phyloP scores from a whole-genome alignment of 2,113 vertebrate species.

The Epinephelus lanceolatus region DNA sequence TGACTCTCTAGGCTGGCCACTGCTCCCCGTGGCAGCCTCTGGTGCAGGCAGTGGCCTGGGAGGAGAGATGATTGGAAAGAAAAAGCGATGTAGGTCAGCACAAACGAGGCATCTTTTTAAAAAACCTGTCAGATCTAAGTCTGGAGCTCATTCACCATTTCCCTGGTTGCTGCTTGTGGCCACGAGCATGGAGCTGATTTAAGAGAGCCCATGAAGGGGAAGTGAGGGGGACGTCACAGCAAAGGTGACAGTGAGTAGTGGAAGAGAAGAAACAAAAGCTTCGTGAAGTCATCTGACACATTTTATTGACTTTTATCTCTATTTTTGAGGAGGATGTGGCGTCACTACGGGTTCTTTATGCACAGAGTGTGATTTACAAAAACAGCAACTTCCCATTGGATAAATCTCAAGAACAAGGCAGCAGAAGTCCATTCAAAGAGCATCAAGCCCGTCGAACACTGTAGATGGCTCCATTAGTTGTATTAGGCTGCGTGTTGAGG shows the following conservation, averaged over 20 bases:
- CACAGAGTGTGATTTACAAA: conserved; percentile 30
- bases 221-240: conserved; percentile 7
- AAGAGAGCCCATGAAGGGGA: conserved; percentile 44
- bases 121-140: conserved; percentile 66
- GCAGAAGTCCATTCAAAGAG: conserved; percentile 49
- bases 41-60: conserved; percentile 43
- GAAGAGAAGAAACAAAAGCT: not conserved
- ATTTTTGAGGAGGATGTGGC: conserved; percentile 5
- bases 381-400: conserved; percentile 32
- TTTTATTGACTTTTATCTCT: conserved; percentile 15
- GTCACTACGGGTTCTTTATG: not conserved
- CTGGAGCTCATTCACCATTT: conserved; percentile 71
- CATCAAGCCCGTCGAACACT: conserved; percentile 40
- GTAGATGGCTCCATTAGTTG: conserved; percentile 75
- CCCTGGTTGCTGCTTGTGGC: conserved; percentile 44
- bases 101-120: conserved; percentile 72
- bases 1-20: conserved; percentile 59
- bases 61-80: conserved; percentile 76
- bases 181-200: conserved; percentile 60
- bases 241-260: conserved; percentile 31
- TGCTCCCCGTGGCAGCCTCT: conserved; percentile 57
- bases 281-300: conserved; percentile 22
- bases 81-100: conserved; percentile 79
- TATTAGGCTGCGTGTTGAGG: conserved; percentile 63
- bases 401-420: conserved; percentile 36